These are phyloP conservation scores for Ommatoiulus sabulosus DNA, from an alignment of 2,888 invertebrate species.

Conservation along the genomic window DNA sequence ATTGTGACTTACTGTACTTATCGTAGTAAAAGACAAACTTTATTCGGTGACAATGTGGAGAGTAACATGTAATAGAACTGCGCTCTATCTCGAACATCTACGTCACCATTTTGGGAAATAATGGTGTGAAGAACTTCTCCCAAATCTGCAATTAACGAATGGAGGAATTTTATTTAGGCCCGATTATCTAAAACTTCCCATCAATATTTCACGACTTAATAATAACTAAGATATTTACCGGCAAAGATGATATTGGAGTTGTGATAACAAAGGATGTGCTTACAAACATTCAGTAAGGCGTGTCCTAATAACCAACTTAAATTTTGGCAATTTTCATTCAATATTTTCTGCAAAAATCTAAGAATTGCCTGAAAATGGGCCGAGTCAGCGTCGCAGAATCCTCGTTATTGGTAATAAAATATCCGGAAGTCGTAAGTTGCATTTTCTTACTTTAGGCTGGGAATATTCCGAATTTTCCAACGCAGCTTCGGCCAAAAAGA, in stretches of 20 bases:
- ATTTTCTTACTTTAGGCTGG: neutral
- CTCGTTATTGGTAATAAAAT: neutral
- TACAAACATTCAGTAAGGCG: slow-evolving; percentile 32
- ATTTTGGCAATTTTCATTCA: neutral
- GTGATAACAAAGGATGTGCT: neutral
- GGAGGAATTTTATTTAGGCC: neutral
- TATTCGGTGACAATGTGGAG: slow-evolving; percentile 37
- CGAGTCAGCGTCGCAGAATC: neutral
- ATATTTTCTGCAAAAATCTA: neutral
- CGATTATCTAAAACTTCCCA: neutral
- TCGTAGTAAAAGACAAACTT: neutral
- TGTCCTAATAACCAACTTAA: slow-evolving; percentile 19
- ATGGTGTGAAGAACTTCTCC: neutral
- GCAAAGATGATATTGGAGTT: neutral
- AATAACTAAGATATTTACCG: neutral
- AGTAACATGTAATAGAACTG: slow-evolving; percentile 52
- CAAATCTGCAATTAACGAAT: slow-evolving; percentile 44
- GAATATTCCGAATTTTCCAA: slow-evolving; percentile 45
- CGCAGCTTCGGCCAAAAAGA: slow-evolving; percentile 34
- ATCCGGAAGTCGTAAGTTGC: neutral
- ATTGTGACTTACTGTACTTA: too few species aligned
- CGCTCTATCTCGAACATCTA: slow-evolving; percentile 52
- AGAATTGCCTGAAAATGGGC: neutral
- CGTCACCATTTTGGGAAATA: neutral
- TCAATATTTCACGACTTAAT: neutral